A percentile compares a stretch with the other conserved stretches of the same genome.
Conservation (phyloP, 2,797 vertebrate genomes). For the Scolopax rusticola region DNA sequence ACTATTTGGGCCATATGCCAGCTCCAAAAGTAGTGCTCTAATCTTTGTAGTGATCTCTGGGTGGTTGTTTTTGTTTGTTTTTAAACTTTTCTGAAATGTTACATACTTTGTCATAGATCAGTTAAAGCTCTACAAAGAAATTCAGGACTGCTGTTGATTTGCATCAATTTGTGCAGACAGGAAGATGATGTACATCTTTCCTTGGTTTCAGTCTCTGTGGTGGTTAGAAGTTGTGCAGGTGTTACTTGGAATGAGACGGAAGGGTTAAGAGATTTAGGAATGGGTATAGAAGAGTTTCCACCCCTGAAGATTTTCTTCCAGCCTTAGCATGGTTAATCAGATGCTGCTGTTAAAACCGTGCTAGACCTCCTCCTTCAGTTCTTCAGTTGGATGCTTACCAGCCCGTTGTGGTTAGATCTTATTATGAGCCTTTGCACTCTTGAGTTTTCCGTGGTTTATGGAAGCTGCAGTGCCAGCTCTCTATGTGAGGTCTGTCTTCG, state of each 20-base stretch:
- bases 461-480: constrained; percentile 20
- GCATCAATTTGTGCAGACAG: background rate
- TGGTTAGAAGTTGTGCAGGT: background rate
- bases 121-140: background rate
- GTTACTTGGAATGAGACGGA: background rate
- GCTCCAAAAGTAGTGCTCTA: background rate
- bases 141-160: constrained; percentile 21
- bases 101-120: background rate
- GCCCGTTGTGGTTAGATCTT: constrained; percentile 57
- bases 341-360: constrained; percentile 15
- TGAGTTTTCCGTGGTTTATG: constrained; percentile 16
- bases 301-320: background rate
- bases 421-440: constrained; percentile 47
- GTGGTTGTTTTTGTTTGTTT: background rate
- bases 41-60: background rate
- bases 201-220: background rate
- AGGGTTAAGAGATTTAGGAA: background rate
- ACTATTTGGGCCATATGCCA: background rate
- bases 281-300: background rate
- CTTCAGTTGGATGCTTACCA: constrained; percentile 51
- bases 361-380: constrained; percentile 39
- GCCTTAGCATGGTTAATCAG: constrained; percentile 19
- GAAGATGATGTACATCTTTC: background rate
- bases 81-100: background rate
- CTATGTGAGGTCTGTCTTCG: background rate